Percentiles rank a stretch among this genome's conserved stretches.
Conservation (phyloP, 1,140 invertebrate genomes). For the Riptortus pedestris region DNA sequence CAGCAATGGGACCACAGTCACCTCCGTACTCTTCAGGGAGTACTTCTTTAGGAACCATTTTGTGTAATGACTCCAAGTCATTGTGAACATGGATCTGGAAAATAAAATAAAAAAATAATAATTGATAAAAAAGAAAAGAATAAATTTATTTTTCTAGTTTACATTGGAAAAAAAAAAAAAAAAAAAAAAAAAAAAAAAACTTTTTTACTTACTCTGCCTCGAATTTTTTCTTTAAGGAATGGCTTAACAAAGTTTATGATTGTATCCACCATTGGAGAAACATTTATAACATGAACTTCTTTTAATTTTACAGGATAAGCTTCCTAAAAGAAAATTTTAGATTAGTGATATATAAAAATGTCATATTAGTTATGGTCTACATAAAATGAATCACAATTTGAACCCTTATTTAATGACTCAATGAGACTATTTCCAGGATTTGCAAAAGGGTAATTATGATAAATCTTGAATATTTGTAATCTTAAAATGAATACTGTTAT, state of each 20-base stretch:
- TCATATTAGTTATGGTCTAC: no score
- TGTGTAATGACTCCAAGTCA: constrained; percentile 58
- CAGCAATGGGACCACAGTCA: constrained; percentile 52
- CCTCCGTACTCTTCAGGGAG: constrained; percentile 71
- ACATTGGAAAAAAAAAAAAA: constrained; percentile 5
- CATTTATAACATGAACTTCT: constrained; percentile 74
- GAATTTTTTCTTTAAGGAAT: constrained; percentile 75
- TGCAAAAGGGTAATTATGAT: no score
- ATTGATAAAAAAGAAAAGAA: constrained; percentile 2
- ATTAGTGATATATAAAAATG: neutral
- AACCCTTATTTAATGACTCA: no score
- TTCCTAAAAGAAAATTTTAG: constrained; percentile 48
- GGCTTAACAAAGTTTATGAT: constrained; percentile 74
- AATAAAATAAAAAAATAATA: neutral
- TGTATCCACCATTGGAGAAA: constrained; percentile 65
- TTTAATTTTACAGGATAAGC: constrained; percentile 77
- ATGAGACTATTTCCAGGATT: no score
- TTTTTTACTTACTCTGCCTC: constrained; percentile 45
- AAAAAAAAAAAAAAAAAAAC: constrained; percentile 4
- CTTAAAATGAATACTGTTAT: no score
- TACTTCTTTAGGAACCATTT: constrained; percentile 63
- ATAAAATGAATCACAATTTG: constrained; percentile 36
- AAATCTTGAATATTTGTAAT: no score
- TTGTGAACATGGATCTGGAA: constrained; percentile 59
- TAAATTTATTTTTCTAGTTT: neutral